Evolutionary conservation across 2,888 invertebrate species (phyloP).

Genomic region (Epinotia demarniana): DNA sequence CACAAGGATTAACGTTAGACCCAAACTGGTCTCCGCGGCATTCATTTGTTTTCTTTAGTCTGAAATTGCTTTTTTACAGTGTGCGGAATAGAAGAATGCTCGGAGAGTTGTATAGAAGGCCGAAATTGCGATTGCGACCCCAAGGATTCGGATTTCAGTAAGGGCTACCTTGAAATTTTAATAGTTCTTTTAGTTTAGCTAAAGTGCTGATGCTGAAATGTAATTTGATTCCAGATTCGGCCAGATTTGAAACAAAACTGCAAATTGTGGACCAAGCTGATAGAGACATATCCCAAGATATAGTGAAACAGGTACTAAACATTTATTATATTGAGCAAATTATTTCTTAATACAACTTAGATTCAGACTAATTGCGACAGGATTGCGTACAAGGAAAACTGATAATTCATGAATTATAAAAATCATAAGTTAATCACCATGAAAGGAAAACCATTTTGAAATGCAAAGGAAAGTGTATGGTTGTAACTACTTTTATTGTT

Average conservation of each 20-base stretch:
- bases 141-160: slow-evolving; percentile 70
- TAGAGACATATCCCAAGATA: slow-evolving; percentile 73
- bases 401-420: too few relatives aligned
- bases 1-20: slow-evolving; percentile 3
- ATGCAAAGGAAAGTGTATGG: too few relatives aligned
- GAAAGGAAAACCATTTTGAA: too few relatives aligned
- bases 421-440: too few relatives aligned
- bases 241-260: slow-evolving; percentile 85
- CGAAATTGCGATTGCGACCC: slow-evolving; percentile 73
- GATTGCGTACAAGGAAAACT: too few relatives aligned
- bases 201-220: background rate
- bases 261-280: slow-evolving; percentile 80
- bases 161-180: slow-evolving; percentile 52
- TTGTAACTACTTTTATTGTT: too few relatives aligned
- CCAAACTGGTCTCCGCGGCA: background rate
- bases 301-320: slow-evolving; percentile 66
- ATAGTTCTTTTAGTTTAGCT: slow-evolving; percentile 22
- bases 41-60: slow-evolving; percentile 21
- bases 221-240: slow-evolving; percentile 73
- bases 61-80: slow-evolving; percentile 59
- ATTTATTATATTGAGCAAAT: too few relatives aligned
- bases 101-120: slow-evolving; percentile 67
- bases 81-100: slow-evolving; percentile 76
- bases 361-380: too few relatives aligned
- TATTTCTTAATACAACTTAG: too few relatives aligned